Conservation (phyloP, 1,140 invertebrate genomes). For the Polypedilum vanderplanki region DNA sequence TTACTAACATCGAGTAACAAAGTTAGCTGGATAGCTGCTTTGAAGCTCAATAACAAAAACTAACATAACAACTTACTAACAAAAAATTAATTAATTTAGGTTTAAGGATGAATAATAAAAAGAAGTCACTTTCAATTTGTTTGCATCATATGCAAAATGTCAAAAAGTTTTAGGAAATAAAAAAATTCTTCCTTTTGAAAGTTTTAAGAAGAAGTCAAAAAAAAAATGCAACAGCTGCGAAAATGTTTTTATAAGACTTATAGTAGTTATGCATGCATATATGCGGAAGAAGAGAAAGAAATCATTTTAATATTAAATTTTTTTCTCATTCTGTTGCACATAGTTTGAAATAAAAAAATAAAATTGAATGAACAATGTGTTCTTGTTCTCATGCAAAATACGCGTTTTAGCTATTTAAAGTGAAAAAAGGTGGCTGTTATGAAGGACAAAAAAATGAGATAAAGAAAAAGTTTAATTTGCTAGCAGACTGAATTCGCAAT, state of each 20-base stretch:
- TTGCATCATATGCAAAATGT: too few relatives aligned
- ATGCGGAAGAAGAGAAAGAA: background rate
- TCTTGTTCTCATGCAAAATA: background rate
- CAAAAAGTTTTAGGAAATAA: too few relatives aligned
- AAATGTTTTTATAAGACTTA: background rate
- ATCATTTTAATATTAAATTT: conserved; percentile 21
- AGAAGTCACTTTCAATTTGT: background rate
- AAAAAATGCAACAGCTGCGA: conserved; percentile 23
- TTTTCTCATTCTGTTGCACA: conserved; percentile 5
- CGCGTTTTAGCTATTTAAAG: background rate
- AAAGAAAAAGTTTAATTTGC: background rate
- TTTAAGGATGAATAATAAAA: background rate
- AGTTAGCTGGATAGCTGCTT: conserved; percentile 6
- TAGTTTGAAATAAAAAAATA: background rate
- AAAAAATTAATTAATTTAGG: background rate
- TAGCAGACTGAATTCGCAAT: conserved; percentile 17
- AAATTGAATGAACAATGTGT: background rate
- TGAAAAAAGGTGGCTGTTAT: background rate
- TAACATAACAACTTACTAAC: background rate
- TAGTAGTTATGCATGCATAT: background rate
- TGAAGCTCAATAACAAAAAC: conserved; percentile 10
- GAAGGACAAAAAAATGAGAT: background rate
- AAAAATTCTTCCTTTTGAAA: background rate
- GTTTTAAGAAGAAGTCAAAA: background rate
- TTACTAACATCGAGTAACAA: background rate